Conservation (phyloP, 2,797 vertebrate species). For the Lagocephalus sceleratus region DNA sequence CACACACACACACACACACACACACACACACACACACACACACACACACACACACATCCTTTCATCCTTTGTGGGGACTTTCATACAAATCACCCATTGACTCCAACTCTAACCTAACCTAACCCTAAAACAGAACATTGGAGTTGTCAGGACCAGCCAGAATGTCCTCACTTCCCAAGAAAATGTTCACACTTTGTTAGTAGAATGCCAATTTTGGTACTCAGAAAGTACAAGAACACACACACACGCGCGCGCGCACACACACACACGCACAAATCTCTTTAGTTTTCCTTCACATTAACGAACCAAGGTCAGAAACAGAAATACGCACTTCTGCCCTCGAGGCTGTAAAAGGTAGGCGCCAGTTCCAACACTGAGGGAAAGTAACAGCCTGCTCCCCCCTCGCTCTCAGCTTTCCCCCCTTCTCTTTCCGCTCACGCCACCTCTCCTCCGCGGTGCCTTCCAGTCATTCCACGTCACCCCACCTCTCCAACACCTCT, state of each 20-base stretch:
- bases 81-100: too few species aligned
- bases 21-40: conserved; percentile 29
- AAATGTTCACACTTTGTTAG: too few species aligned
- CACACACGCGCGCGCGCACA: background rate
- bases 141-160: too few species aligned
- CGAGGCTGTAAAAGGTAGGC: conserved; percentile 43
- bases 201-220: too few species aligned
- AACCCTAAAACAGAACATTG: too few species aligned
- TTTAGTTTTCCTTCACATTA: background rate
- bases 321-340: conserved; percentile 15
- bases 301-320: background rate
- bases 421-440: conserved; percentile 20
- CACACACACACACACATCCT: conserved; percentile 10
- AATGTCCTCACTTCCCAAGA: too few species aligned
- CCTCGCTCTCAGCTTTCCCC: conserved; percentile 19
- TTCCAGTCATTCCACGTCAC: conserved; percentile 38
- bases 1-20: conserved; percentile 21
- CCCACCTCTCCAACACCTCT: conserved; percentile 45
- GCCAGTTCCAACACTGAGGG: conserved; percentile 36
- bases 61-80: too few species aligned
- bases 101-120: too few species aligned
- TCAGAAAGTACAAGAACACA: too few species aligned
- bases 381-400: conserved; percentile 50
- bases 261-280: background rate
- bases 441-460: conserved; percentile 18